phyloP scores from a whole-genome alignment of 2,888 invertebrate species.

The Allophyes oxyacanthae region DNA sequence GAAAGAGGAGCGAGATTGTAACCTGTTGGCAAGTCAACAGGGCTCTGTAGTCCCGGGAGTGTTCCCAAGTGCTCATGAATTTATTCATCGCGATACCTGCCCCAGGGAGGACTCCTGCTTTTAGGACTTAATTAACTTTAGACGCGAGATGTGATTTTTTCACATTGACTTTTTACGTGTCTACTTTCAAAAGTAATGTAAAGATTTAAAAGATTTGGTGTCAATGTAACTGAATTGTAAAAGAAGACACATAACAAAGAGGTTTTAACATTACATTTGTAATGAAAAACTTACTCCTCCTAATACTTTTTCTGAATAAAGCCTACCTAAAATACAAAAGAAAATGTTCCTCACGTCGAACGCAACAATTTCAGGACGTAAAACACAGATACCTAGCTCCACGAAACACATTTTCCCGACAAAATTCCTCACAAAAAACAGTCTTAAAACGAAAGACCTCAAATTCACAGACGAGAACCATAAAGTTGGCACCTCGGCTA shows the following conservation, averaged over 20 bases:
- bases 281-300: no score
- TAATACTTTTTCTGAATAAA: no score
- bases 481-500: constrained; percentile 63
- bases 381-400: constrained; percentile 37
- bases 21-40: constrained; percentile 58
- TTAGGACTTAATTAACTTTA: constrained; percentile 57
- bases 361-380: constrained; percentile 24
- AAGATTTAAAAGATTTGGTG: neutral
- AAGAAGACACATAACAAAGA: no score
- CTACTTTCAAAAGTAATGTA: constrained; percentile 1
- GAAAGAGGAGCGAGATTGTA: constrained; percentile 49
- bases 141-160: constrained; percentile 44
- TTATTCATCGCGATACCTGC: constrained; percentile 54
- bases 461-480: constrained; percentile 52
- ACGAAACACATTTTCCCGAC: constrained; percentile 40
- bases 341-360: constrained; percentile 2
- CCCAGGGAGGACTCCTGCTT: constrained; percentile 45
- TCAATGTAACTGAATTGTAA: no score
- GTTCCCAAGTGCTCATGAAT: constrained; percentile 56
- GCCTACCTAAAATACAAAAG: neutral
- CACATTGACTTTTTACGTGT: constrained; percentile 14
- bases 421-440: constrained; percentile 28
- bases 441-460: constrained; percentile 50
- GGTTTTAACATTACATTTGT: no score
- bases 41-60: constrained; percentile 45